phyloP scores from a whole-genome alignment of 1,140 invertebrate genomes.

The Archivesica marissinica region DNA sequence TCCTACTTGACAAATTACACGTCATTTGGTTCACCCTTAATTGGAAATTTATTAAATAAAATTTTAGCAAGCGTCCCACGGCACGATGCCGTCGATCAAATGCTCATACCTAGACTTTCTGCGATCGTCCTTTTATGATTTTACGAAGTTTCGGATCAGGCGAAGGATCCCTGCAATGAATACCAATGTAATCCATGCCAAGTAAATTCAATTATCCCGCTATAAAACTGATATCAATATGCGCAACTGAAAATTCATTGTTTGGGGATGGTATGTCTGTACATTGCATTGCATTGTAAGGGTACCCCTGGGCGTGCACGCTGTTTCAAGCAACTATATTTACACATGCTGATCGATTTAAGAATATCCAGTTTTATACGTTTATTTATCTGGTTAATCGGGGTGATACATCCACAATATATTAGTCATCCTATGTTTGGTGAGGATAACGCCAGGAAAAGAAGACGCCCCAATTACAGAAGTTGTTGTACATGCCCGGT shows the following conservation, averaged over 20 bases:
- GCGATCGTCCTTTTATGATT: conserved; percentile 47
- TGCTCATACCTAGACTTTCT: conserved; percentile 7
- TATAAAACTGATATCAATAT: conserved; percentile 76
- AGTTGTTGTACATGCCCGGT: too few species aligned
- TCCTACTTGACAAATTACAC: conserved; percentile 72
- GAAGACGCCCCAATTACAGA: too few species aligned
- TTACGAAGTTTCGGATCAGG: conserved; percentile 33
- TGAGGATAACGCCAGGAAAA: too few species aligned
- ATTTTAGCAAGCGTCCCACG: conserved; percentile 46
- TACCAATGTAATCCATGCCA: conserved; percentile 58
- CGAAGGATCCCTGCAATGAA: conserved; percentile 41
- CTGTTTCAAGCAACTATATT: conserved; percentile 17
- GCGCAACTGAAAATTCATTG: conserved; percentile 48
- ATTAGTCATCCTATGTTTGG: too few species aligned
- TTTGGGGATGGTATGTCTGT: conserved; percentile 48
- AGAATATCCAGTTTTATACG: too few species aligned
- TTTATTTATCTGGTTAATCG: too few species aligned
- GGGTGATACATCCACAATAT: too few species aligned
- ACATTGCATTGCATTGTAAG: conserved; percentile 27
- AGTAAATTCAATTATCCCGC: conserved; percentile 70
- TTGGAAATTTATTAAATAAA: conserved; percentile 77
- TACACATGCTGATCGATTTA: background rate
- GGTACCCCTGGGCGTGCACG: conserved; percentile 24
- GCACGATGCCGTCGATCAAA: conserved; percentile 44
- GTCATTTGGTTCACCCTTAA: conserved; percentile 69